Evolutionary conservation across 2,888 invertebrate species (phyloP).

Genomic region (Pasiphila rectangulata): DNA sequence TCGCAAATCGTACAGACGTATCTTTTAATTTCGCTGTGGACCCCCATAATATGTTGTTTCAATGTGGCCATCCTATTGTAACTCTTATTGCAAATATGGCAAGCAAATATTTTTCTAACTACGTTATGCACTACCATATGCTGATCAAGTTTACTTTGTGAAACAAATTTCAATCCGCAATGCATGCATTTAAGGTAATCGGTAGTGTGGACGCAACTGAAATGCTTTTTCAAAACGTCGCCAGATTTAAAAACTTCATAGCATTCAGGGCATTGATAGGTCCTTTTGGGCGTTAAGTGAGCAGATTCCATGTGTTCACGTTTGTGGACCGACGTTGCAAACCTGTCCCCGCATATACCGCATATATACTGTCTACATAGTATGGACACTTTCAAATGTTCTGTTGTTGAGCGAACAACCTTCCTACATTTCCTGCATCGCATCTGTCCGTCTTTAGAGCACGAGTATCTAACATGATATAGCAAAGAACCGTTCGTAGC

Average conservation of each 20-base stretch:
- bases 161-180: conserved; percentile 64
- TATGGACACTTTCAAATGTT: conserved; percentile 42
- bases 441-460: conserved; percentile 35
- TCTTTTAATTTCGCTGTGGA: conserved; percentile 58
- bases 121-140: conserved; percentile 72
- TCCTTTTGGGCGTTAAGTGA: conserved; percentile 48
- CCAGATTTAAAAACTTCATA: conserved; percentile 44
- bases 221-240: conserved; percentile 39
- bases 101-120: conserved; percentile 66
- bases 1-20: conserved; percentile 55
- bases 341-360: conserved; percentile 50
- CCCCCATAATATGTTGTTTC: too few relatives aligned
- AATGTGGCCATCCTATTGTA: conserved; percentile 59
- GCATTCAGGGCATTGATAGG: conserved; percentile 54
- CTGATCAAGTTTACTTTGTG: conserved; percentile 61
- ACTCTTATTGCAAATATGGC: conserved; percentile 66
- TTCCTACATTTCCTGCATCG: conserved; percentile 47
- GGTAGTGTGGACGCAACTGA: conserved; percentile 51
- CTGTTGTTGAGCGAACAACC: conserved; percentile 44
- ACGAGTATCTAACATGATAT: conserved; percentile 41
- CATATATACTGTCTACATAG: conserved; percentile 56
- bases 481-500: conserved; percentile 45
- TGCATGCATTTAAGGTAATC: conserved; percentile 48
- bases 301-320: conserved; percentile 45
- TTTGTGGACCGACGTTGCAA: conserved; percentile 44